Percentiles rank a stretch among this genome's conserved stretches.
These are phyloP conservation scores for Carapus acus DNA, from an alignment of 2,797 vertebrate species.

Conservation along the genomic window DNA sequence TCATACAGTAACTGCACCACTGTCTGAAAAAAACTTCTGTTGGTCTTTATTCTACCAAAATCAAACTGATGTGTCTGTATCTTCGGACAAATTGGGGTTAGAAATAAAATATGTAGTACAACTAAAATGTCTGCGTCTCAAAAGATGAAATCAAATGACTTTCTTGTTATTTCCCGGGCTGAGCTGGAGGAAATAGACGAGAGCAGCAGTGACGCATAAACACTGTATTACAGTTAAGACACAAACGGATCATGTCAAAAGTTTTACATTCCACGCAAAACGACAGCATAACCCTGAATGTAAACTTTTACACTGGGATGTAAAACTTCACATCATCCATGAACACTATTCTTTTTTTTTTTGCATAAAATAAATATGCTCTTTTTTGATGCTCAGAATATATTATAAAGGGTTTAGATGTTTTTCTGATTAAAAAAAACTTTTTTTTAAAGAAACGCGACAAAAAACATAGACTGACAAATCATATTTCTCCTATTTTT, in stretches of 20 bases:
- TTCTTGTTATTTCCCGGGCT: neutral
- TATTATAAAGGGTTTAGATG: constrained; percentile 53
- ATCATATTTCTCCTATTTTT: constrained; percentile 51
- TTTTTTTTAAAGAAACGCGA: constrained; percentile 56
- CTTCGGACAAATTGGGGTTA: too few relatives aligned
- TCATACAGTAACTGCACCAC: too few relatives aligned
- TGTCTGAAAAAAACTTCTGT: too few relatives aligned
- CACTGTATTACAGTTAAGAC: constrained; percentile 74
- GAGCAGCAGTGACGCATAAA: constrained; percentile 58
- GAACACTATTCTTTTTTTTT: constrained; percentile 52
- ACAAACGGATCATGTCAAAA: constrained; percentile 64
- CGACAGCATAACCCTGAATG: constrained; percentile 46
- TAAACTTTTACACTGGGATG: constrained; percentile 21
- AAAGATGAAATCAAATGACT: neutral
- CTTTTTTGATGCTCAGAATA: constrained; percentile 70
- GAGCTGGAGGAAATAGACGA: constrained; percentile 2
- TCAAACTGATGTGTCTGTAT: too few relatives aligned
- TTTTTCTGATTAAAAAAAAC: constrained; percentile 14
- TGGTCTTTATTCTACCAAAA: too few relatives aligned
- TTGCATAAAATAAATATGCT: constrained; percentile 75
- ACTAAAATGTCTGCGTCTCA: too few relatives aligned
- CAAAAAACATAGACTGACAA: constrained; percentile 43
- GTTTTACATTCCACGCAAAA: constrained; percentile 33
- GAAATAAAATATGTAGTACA: too few relatives aligned
- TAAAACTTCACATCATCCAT: constrained; percentile 58